Conservation (phyloP, 2,113 vertebrate species). For the Pyrgilauda ruficollis region DNA sequence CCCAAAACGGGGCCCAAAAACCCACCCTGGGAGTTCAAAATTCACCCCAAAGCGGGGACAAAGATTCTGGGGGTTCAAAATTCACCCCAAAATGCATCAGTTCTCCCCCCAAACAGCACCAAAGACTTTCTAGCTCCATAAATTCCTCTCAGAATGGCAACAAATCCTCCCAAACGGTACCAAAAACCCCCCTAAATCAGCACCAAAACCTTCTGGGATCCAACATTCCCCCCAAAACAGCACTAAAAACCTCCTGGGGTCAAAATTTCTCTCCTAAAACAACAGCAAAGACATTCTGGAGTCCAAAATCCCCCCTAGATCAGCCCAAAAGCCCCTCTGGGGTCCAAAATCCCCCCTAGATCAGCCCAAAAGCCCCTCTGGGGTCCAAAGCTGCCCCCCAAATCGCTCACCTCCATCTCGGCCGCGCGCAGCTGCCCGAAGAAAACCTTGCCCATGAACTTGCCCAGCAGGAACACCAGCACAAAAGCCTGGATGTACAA, state of each 20-base stretch:
- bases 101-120: no score
- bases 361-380: rapidly evolving
- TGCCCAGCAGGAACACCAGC: not conserved
- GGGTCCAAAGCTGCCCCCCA: no score
- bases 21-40: no score
- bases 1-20: no score
- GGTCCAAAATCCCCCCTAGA: rapidly evolving
- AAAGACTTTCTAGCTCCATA: no score
- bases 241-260: no score
- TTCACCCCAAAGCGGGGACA: not conserved
- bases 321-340: rapidly evolving
- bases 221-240: not conserved
- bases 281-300: no score
- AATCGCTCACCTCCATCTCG: not conserved
- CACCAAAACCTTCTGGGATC: rapidly evolving
- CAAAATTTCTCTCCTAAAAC: no score
- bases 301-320: not conserved
- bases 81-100: not conserved
- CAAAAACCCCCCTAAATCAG: rapidly evolving
- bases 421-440: not conserved
- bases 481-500: not conserved
- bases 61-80: not conserved
- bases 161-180: no score
- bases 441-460: not conserved
- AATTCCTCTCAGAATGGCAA: no score